phyloP scores from a whole-genome alignment of 1,140 invertebrate species.

The Delia radicum region DNA sequence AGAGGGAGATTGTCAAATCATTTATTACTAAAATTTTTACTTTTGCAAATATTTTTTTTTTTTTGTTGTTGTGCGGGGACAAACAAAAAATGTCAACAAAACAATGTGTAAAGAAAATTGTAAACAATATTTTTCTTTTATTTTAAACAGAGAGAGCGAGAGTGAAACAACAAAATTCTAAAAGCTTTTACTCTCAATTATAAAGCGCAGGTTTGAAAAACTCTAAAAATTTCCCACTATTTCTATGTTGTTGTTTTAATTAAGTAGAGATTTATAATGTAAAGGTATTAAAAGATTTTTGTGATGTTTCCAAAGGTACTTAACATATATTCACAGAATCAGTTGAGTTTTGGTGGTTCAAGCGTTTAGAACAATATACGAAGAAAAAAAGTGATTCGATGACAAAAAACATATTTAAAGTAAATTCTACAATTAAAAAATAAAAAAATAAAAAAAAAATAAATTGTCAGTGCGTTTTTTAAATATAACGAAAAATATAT shows the following conservation, averaged over 20 bases:
- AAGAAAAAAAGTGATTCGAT: neutral
- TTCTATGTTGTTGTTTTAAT: neutral
- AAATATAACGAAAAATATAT: neutral
- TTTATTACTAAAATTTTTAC: too few relatives aligned
- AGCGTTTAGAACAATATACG: neutral
- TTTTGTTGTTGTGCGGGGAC: too few relatives aligned
- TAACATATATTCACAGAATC: slow-evolving; percentile 12
- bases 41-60: too few relatives aligned
- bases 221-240: neutral
- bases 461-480: neutral
- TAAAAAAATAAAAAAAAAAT: neutral
- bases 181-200: neutral
- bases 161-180: too few relatives aligned
- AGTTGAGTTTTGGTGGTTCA: slow-evolving; percentile 11
- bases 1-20: too few relatives aligned
- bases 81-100: too few relatives aligned
- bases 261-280: neutral
- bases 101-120: too few relatives aligned
- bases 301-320: neutral
- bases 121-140: too few relatives aligned
- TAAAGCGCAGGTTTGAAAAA: neutral
- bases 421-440: neutral
- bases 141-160: too few relatives aligned
- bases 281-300: neutral
- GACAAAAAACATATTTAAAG: neutral